Evolutionary conservation across 2,113 vertebrate genomes (phyloP).

Genomic region (Triplophysa rosa): DNA sequence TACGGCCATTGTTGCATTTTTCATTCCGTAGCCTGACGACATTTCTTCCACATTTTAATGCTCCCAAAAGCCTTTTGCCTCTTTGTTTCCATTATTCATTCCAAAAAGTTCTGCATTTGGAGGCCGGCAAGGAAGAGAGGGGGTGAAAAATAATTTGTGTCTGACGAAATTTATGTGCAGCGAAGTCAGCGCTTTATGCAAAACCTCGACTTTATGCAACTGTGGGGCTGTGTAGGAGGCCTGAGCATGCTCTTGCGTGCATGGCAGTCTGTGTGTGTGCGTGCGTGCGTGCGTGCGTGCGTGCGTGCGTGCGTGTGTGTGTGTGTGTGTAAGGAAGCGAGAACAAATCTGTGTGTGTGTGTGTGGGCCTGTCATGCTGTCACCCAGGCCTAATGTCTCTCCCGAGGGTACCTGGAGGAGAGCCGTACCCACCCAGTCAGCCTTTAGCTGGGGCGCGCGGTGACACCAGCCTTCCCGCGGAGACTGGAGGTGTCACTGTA

Average conservation of each 20-base stretch:
- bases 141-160: constrained; percentile 71
- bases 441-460: constrained; percentile 71
- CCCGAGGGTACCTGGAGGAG: constrained; percentile 79
- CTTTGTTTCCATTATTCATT: constrained; percentile 80
- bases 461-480: constrained; percentile 74
- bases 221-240: constrained; percentile 63
- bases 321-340: not conserved
- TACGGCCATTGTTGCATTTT: constrained; percentile 47
- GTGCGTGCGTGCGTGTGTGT: constrained; percentile 33
- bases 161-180: constrained; percentile 67
- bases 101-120: constrained; percentile 68
- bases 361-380: constrained; percentile 76
- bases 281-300: constrained; percentile 33
- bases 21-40: constrained; percentile 64
- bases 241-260: constrained; percentile 51
- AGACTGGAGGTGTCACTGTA: constrained; percentile 77
- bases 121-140: constrained; percentile 69
- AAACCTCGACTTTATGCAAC: constrained; percentile 72
- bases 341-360: constrained; percentile 36
- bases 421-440: constrained; percentile 72
- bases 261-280: not conserved
- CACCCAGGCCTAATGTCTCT: constrained; percentile 74
- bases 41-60: constrained; percentile 71
- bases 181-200: constrained; percentile 74
- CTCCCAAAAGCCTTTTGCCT: constrained; percentile 73